Evolutionary conservation across 2,797 vertebrate species (phyloP).

Genomic region (Microchirus variegatus): DNA sequence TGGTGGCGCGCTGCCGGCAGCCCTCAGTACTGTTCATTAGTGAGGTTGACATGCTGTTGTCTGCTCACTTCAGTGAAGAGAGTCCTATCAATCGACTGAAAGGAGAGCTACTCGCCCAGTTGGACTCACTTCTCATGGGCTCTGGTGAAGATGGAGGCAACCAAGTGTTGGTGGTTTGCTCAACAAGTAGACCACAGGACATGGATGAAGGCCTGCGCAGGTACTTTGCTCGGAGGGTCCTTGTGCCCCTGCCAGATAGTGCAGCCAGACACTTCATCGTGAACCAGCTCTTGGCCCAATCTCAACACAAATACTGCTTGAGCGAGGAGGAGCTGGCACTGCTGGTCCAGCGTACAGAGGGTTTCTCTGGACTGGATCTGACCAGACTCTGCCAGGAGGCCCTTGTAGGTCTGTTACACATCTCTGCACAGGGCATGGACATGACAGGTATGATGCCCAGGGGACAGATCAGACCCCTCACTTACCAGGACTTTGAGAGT

Average conservation of each 20-base stretch:
- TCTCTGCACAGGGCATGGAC: conserved; percentile 91
- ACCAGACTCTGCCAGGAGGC: conserved; percentile 96
- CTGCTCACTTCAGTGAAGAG: conserved; percentile 90
- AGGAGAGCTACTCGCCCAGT: conserved; percentile 94
- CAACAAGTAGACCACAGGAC: conserved; percentile 97
- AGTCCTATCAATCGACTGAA: conserved; percentile 93
- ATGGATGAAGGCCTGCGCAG: conserved; percentile 96
- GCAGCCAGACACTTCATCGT: conserved; percentile 96
- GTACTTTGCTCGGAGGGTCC: conserved; percentile 96
- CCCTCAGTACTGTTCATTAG: conserved; percentile 96
- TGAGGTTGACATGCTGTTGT: conserved; percentile 95
- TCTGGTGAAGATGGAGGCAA: conserved; percentile 86
- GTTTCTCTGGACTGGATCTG: conserved; percentile 97
- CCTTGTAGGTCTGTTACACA: conserved; percentile 88
- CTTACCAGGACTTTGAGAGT: conserved; percentile 99
- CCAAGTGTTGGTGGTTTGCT: conserved; percentile 94
- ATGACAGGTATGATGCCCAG: conserved; percentile 91
- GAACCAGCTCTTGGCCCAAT: conserved; percentile 94
- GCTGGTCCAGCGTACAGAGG: conserved; percentile 97
- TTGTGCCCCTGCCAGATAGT: conserved; percentile 94
- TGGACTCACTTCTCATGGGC: conserved; percentile 93
- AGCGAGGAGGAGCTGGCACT: conserved; percentile 97
- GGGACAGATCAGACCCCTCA: conserved; percentile 90
- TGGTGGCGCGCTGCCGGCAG: conserved; percentile 95
- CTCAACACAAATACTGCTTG: conserved; percentile 99